phyloP scores from a whole-genome alignment of 92 coral and sea anemone genomes.

The Heteractis magnifica region DNA sequence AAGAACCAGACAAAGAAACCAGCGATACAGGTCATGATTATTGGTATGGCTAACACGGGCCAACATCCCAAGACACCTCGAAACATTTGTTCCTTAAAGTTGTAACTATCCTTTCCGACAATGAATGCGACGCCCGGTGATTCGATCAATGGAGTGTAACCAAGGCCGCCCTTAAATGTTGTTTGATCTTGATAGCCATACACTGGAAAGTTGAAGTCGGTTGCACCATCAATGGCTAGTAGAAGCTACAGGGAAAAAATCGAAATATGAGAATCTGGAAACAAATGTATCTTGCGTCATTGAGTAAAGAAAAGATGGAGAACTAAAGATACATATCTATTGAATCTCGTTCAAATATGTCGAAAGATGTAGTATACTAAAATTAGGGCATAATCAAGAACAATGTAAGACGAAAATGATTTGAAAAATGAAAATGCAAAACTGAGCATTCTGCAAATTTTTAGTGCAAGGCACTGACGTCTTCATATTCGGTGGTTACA shows the following conservation, averaged over 20 bases:
- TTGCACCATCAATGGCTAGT: conserved; percentile 38
- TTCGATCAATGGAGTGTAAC: conserved; percentile 61
- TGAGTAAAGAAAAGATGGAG: too few species aligned
- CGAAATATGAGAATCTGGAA: background rate
- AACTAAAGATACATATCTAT: too few species aligned
- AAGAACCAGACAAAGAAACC: conserved; percentile 56
- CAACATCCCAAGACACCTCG: conserved; percentile 30
- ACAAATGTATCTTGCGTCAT: too few species aligned
- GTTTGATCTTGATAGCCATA: conserved; percentile 58
- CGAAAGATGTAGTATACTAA: too few species aligned
- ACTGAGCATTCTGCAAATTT: too few species aligned
- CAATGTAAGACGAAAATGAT: background rate
- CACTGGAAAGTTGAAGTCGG: conserved; percentile 78
- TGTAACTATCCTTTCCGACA: conserved; percentile 26
- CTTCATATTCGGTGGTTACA: too few species aligned
- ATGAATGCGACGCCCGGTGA: conserved; percentile 80
- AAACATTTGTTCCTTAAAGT: conserved; percentile 37
- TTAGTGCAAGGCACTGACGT: too few species aligned
- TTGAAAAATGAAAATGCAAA: background rate
- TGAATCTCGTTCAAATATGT: too few species aligned
- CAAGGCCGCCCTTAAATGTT: conserved; percentile 54
- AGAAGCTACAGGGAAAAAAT: conserved; percentile 14
- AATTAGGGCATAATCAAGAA: too few species aligned
- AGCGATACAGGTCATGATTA: conserved; percentile 52
- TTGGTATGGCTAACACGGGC: conserved; percentile 53